Percentiles rank a stretch among this genome's conserved stretches.
These are phyloP conservation scores for Dorcus hopei DNA, from an alignment of 2,888 invertebrate species.

Conservation along the genomic window DNA sequence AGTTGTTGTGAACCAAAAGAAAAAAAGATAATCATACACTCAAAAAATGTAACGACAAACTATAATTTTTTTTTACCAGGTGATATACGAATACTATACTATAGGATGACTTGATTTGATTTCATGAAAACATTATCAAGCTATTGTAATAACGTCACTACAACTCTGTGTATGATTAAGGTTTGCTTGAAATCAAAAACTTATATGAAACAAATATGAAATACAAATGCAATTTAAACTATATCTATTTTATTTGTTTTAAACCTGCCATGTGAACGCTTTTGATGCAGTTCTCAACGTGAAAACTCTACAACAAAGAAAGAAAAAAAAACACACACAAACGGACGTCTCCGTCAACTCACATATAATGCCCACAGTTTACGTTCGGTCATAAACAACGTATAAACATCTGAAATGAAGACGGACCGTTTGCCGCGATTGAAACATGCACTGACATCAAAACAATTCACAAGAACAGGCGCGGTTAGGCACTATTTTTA, in stretches of 20 bases:
- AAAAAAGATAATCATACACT: constrained; percentile 33
- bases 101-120: constrained; percentile 39
- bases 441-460: constrained; percentile 5
- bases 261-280: constrained; percentile 34
- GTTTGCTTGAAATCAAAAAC: constrained; percentile 28
- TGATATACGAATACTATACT: constrained; percentile 40
- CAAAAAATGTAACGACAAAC: constrained; percentile 32
- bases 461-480: constrained; percentile 24
- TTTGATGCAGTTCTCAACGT: constrained; percentile 27
- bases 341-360: constrained; percentile 22
- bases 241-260: constrained; percentile 39
- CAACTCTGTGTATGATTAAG: constrained; percentile 30
- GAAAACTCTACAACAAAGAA: constrained; percentile 2
- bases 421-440: constrained; percentile 21
- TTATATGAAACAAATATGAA: constrained; percentile 38
- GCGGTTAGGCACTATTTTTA: constrained; percentile 41
- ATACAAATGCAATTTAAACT: constrained; percentile 43
- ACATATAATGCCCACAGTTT: constrained; percentile 28
- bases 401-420: constrained; percentile 27
- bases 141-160: constrained; percentile 30
- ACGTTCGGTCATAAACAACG: constrained; percentile 19
- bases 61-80: constrained; percentile 26
- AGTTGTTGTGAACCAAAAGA: constrained; percentile 23
- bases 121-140: constrained; percentile 39
- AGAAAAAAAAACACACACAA: constrained; percentile 8